Conservation (phyloP, 2,888 invertebrate species). For the Gerris lacustris region DNA sequence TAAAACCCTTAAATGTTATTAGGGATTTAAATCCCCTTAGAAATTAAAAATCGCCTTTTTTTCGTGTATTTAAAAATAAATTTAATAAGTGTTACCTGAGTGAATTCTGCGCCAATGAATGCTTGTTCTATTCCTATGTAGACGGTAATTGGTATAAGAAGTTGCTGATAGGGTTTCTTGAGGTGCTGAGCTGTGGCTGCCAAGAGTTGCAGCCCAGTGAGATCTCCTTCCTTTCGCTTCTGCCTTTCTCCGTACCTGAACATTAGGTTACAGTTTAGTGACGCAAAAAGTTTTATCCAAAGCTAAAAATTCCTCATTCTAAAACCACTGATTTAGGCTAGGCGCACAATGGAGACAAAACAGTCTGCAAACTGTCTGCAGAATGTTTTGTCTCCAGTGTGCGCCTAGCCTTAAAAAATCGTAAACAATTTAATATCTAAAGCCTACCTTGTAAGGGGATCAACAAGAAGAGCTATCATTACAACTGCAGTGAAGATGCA, state of each 20-base stretch:
- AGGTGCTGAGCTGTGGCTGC: slow-evolving; percentile 83
- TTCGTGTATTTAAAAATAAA: no score
- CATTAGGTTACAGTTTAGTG: slow-evolving; percentile 22
- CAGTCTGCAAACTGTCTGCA: no score
- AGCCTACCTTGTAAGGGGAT: slow-evolving; percentile 68
- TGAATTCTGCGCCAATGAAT: slow-evolving; percentile 84
- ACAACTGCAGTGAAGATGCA: slow-evolving; percentile 76
- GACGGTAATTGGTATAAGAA: slow-evolving; percentile 86
- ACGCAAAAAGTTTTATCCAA: no score
- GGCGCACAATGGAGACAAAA: no score
- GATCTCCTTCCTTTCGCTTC: slow-evolving; percentile 59
- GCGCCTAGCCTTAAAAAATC: no score
- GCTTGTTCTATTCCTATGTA: slow-evolving; percentile 98
- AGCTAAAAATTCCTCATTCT: no score
- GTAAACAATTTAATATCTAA: no score
- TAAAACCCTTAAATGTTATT: no score
- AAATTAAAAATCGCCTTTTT: no score
- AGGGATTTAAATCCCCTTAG: no score
- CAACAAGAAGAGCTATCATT: slow-evolving; percentile 76
- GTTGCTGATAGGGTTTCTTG: slow-evolving; percentile 79
- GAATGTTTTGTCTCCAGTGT: no score
- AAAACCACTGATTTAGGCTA: no score
- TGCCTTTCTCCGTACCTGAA: slow-evolving; percentile 74
- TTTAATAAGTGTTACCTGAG: slow-evolving; percentile 45
- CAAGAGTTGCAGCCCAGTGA: slow-evolving; percentile 65